Conservation (phyloP, 2,888 invertebrate species). For the Phortica okadai region DNA sequence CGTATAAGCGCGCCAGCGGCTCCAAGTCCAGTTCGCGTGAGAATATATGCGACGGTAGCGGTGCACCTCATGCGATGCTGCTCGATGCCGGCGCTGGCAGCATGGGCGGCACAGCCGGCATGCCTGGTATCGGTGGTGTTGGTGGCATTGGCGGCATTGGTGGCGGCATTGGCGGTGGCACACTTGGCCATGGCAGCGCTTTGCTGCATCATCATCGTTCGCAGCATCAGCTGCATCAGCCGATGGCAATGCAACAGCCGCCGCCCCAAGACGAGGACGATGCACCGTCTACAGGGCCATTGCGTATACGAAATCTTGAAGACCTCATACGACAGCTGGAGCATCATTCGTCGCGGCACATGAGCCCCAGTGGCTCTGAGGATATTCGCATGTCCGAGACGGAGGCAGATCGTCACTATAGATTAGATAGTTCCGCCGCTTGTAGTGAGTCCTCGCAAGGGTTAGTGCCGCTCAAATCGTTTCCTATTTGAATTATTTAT, state of each 20-base stretch:
- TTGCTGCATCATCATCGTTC: conserved; percentile 73
- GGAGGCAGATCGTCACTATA: conserved; percentile 91
- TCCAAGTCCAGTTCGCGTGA: conserved; percentile 82
- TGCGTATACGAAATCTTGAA: conserved; percentile 93
- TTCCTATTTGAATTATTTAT: conserved; percentile 3
- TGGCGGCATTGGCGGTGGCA: conserved; percentile 41
- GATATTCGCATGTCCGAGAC: conserved; percentile 90
- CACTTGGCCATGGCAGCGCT: conserved; percentile 72
- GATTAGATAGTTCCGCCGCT: conserved; percentile 85
- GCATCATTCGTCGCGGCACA: conserved; percentile 89
- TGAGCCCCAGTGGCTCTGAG: conserved; percentile 94
- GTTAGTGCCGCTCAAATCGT: conserved; percentile 75
- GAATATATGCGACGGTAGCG: conserved; percentile 81
- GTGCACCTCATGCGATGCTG: conserved; percentile 79
- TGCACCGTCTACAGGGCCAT: conserved; percentile 87
- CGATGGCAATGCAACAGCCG: conserved; percentile 76
- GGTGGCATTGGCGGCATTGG: conserved; percentile 67
- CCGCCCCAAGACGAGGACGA: conserved; percentile 82
- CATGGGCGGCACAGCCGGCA: conserved; percentile 63
- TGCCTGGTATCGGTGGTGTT: conserved; percentile 47
- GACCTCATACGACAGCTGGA: conserved; percentile 92
- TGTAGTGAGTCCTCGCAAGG: conserved; percentile 86
- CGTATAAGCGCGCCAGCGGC: conserved; percentile 79
- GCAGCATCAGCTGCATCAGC: conserved; percentile 74
- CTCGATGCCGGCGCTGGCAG: conserved; percentile 72